Conservation (phyloP, 2,888 invertebrate genomes). For the Diarsia mendica region DNA sequence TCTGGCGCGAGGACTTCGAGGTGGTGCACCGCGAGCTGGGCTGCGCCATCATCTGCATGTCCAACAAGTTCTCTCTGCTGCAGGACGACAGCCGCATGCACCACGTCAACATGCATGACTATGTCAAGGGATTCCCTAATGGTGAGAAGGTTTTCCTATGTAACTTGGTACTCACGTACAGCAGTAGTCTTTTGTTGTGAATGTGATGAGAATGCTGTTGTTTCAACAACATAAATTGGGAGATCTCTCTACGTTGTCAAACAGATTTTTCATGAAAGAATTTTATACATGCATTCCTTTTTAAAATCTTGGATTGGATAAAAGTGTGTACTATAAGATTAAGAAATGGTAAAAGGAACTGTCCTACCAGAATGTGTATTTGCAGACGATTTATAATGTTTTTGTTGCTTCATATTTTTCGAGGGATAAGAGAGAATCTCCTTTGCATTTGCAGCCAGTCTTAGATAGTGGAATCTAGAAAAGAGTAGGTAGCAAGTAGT, state of each 20-base stretch:
- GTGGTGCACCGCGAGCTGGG: constrained; percentile 87
- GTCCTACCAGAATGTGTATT: not conserved
- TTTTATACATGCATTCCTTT: not conserved
- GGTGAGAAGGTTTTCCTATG: constrained; percentile 68
- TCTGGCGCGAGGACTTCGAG: constrained; percentile 87
- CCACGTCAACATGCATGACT: constrained; percentile 86
- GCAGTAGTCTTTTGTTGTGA: not conserved
- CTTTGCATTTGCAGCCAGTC: not conserved
- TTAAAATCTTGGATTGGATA: not conserved
- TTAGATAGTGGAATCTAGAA: not conserved
- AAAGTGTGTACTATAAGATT: not conserved
- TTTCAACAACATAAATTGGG: not conserved
- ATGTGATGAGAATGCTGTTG: too few species aligned
- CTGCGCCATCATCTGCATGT: constrained; percentile 88
- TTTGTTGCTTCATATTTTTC: not conserved
- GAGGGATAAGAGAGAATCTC: not conserved
- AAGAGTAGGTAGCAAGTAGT: not conserved
- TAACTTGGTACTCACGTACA: not conserved
- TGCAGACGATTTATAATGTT: not conserved
- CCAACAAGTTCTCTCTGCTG: constrained; percentile 85
- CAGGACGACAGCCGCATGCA: constrained; percentile 85
- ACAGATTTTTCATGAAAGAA: not conserved
- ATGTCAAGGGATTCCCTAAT: constrained; percentile 83
- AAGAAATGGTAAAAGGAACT: not conserved
- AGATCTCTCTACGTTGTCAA: not conserved